Conservation (phyloP, 92 coral and sea anemone genomes). For the Bergia sp. region DNA sequence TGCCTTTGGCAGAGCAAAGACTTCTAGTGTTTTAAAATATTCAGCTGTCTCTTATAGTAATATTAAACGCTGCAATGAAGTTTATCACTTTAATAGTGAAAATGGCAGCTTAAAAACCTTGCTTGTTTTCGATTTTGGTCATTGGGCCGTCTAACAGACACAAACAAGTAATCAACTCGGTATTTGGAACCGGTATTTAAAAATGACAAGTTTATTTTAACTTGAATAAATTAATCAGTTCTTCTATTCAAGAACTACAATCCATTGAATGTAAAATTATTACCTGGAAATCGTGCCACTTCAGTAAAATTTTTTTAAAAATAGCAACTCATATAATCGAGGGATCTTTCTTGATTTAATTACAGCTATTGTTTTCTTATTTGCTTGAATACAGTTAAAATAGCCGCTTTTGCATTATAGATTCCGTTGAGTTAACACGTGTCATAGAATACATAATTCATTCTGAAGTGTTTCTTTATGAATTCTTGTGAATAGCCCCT, state of each 20-base stretch:
- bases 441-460: slow-evolving; percentile 19
- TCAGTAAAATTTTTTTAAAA: slow-evolving; percentile 1
- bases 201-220: slow-evolving; percentile 36
- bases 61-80: slow-evolving; percentile 8
- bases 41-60: slow-evolving; percentile 38
- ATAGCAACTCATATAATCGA: slow-evolving; percentile 35
- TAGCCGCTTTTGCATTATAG: slow-evolving; percentile 14
- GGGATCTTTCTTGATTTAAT: slow-evolving; percentile 64
- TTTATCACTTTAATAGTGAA: slow-evolving; percentile 19
- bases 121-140: background rate
- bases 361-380: slow-evolving; percentile 52
- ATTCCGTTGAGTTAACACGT: slow-evolving; percentile 35
- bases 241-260: background rate
- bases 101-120: background rate
- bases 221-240: slow-evolving; percentile 30
- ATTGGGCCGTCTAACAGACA: slow-evolving; percentile 5
- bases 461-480: slow-evolving; percentile 32
- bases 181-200: slow-evolving; percentile 1
- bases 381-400: slow-evolving; percentile 34
- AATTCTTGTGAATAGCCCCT: slow-evolving; percentile 31
- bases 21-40: background rate
- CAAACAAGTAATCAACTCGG: slow-evolving; percentile 26
- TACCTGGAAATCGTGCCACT: slow-evolving; percentile 9
- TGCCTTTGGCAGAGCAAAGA: background rate
- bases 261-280: slow-evolving; percentile 20